Evolutionary conservation across 2,888 invertebrate genomes (phyloP).

Genomic region (Graphium colonna): DNA sequence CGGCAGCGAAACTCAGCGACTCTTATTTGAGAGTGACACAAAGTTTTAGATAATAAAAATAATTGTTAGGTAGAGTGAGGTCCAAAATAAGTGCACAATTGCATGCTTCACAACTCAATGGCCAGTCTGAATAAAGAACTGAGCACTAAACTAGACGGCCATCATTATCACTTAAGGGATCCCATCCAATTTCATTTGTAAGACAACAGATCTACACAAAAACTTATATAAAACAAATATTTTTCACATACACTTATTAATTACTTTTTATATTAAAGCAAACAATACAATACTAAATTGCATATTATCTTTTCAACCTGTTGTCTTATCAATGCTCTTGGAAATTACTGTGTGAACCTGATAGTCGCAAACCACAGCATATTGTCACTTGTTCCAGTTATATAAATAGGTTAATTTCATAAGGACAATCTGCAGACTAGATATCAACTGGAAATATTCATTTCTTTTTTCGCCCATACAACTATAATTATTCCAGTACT

Average conservation of each 20-base stretch:
- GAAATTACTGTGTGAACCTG: background rate
- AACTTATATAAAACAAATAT: background rate
- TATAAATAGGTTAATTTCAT: background rate
- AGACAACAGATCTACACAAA: slow-evolving; percentile 2
- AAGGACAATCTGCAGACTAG: background rate
- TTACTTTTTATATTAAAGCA: slow-evolving; percentile 12
- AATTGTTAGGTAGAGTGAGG: slow-evolving; percentile 38
- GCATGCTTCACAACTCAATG: slow-evolving; percentile 13
- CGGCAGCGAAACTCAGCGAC: slow-evolving; percentile 19
- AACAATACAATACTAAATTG: slow-evolving; percentile 13
- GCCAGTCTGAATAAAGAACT: background rate
- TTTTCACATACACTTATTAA: slow-evolving; percentile 7
- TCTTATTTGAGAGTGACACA: slow-evolving; percentile 41
- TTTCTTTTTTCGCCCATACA: background rate
- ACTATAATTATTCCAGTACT: too few species aligned
- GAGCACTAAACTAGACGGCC: background rate
- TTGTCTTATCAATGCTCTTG: slow-evolving; percentile 5
- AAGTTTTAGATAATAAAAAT: slow-evolving; percentile 74
- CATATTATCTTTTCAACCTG: background rate
- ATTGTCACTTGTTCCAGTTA: background rate
- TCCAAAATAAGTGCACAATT: slow-evolving; percentile 25
- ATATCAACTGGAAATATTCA: background rate
- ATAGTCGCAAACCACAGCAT: background rate
- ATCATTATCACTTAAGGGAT: background rate
- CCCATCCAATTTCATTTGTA: slow-evolving; percentile 7